Conservation (phyloP, 2,113 vertebrate species). For the Pelodiscus sinensis region DNA sequence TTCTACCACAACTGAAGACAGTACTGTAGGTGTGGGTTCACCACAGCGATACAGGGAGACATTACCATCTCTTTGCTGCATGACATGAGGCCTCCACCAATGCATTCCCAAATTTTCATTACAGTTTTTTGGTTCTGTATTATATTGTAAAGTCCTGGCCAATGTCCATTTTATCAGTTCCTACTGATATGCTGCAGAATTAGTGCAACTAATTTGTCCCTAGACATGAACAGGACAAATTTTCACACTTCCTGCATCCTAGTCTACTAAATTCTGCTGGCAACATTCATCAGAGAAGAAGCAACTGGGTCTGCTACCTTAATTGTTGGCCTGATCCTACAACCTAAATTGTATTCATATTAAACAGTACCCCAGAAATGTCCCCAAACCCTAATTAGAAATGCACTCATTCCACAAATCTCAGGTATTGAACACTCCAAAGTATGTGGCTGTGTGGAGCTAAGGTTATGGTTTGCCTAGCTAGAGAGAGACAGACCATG, state of each 20-base stretch:
- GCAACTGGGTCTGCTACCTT: not conserved
- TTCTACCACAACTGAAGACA: not conserved
- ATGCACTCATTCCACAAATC: not conserved
- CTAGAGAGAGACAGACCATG: not conserved
- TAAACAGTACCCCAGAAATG: not conserved
- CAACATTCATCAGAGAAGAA: not conserved
- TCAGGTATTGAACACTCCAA: not conserved
- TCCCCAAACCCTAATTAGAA: not conserved
- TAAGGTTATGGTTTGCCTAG: not conserved
- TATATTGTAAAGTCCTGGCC: accelerated
- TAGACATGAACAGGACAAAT: not conserved
- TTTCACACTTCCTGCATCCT: not conserved
- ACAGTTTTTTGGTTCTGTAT: not conserved
- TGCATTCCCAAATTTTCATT: not conserved
- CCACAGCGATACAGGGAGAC: accelerated
- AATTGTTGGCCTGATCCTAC: not conserved
- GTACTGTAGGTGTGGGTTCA: not conserved
- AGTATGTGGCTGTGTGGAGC: conserved; percentile 5
- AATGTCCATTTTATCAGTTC: not conserved
- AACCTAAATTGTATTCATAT: conserved; percentile 17
- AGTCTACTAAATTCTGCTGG: not conserved
- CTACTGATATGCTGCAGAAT: not conserved
- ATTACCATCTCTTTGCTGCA: not conserved
- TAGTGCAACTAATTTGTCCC: not conserved
- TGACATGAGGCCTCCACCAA: not conserved